These are phyloP conservation scores for Haemorhous mexicanus DNA, from an alignment of 2,113 vertebrate species.

Conservation along the genomic window DNA sequence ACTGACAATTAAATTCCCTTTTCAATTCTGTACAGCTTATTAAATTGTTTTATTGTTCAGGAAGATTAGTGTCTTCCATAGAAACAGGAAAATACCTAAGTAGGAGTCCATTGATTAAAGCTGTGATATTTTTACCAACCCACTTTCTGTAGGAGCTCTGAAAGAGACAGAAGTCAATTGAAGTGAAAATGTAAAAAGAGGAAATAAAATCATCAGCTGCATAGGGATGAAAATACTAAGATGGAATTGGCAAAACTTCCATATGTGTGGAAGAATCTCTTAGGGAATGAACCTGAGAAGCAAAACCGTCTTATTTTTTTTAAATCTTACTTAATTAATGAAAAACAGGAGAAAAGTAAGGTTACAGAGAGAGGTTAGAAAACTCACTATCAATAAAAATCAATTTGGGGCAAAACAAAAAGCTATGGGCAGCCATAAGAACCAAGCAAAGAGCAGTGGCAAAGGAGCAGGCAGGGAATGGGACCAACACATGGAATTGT, in stretches of 20 bases:
- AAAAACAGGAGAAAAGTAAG: not conserved
- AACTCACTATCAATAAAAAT: not conserved
- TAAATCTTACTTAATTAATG: not conserved
- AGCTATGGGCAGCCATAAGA: not conserved
- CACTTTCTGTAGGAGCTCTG: not conserved
- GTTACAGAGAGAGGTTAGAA: not conserved
- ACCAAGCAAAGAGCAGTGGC: not conserved
- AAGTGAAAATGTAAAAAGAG: not conserved
- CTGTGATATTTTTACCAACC: not conserved
- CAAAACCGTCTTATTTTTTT: not conserved
- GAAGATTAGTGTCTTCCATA: conserved; percentile 59
- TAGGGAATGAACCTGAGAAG: not conserved
- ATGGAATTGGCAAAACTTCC: not conserved
- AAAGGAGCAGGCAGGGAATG: not conserved
- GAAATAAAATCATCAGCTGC: not conserved
- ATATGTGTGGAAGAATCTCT: not conserved
- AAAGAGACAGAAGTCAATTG: not conserved
- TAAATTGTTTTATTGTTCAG: conserved; percentile 58
- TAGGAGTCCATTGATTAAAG: not conserved
- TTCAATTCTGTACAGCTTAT: conserved; percentile 70
- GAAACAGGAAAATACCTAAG: conserved; percentile 10
- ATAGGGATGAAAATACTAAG: not conserved
- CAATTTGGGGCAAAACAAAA: not conserved
- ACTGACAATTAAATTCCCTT: conserved; percentile 68
- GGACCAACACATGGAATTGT: not conserved